Base-by-base conservation (phyloP, 2,113 vertebrate species). In the Neoarius graeffei region DNA sequence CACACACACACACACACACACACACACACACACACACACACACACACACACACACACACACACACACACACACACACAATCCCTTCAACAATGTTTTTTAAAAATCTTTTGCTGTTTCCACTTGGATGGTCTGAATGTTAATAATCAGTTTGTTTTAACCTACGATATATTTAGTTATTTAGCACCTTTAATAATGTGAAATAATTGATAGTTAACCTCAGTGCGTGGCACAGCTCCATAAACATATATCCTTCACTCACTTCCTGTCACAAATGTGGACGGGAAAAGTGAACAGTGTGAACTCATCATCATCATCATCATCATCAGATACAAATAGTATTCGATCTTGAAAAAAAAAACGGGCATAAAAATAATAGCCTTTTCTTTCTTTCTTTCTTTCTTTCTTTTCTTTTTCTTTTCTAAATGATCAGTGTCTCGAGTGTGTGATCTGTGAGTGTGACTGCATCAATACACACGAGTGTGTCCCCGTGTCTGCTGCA, bases 401-500 rank as follows among this genome's bases (percentile, higher is more conserved):
- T 42, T 42, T 42, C 35, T 35, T 35, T 35, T 42, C 2, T 42
- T 42, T 42, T 3, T 17, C 30, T 20, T 66, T 64, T 64, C 1
- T 10, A 20, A 42, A 42, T 42, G 3, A 64, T 54, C 35, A 54
- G 11, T 20, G 11, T 50, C 76, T 20, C 7, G 27, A 19, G 23
- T 30, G 56, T 74, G n/a, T 87, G n/a, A 66, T 76, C 14, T 20
- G n/a, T 64, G 67, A 48, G 50, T 17, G 11, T 67, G 76, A 27
- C 23, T 87, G 30, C 76, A 80, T 56, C 42, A 27, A 15, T 54
- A 56, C 52, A 30, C 76, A 27, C 13, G 11, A 14, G 76, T 82
- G 6, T 67, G 85, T 73, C 27, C 83, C 56, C 50, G 10, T 83
- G 20, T 64, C 69, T 83, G 42, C 2, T 82, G 86, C 14, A 74